Conservation (phyloP, 2,113 vertebrate genomes). For the Pipra filicauda region DNA sequence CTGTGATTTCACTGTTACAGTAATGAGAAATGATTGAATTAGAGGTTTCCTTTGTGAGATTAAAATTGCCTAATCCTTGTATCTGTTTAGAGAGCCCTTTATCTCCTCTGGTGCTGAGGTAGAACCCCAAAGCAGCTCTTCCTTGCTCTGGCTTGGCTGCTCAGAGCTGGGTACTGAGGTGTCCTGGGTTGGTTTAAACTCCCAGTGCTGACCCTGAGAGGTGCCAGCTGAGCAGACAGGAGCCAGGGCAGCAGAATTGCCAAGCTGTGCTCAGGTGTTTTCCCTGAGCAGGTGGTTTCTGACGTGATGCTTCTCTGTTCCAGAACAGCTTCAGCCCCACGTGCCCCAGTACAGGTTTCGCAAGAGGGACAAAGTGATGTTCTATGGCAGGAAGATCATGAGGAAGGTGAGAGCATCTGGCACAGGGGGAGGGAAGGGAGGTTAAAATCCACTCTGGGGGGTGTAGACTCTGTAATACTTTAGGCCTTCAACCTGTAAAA, state of each 20-base stretch:
- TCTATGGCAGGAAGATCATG: constrained; percentile 94
- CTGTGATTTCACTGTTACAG: background rate
- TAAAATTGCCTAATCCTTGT: background rate
- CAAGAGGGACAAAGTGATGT: constrained; percentile 94
- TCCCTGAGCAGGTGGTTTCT: background rate
- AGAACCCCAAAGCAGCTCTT: background rate
- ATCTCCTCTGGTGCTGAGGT: background rate
- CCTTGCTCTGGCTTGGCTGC: background rate
- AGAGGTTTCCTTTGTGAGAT: background rate
- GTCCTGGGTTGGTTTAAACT: background rate
- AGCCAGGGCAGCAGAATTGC: background rate
- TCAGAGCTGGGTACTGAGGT: background rate
- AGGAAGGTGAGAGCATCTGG: constrained; percentile 78
- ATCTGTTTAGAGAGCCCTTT: background rate
- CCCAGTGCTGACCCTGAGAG: background rate
- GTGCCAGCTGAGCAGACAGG: too few species aligned
- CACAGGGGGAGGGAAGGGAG: background rate
- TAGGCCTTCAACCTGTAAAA: background rate
- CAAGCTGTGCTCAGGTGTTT: background rate
- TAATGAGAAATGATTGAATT: background rate
- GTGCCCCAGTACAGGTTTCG: constrained; percentile 87
- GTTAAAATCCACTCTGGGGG: background rate
- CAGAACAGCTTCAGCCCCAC: constrained; percentile 77
- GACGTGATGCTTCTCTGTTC: background rate
- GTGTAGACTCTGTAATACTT: background rate